Evolutionary conservation across 1,140 invertebrate genomes (phyloP), one percentile per base, ranked within the genome.

Genomic region (Scaptomyza pallida): DNA sequence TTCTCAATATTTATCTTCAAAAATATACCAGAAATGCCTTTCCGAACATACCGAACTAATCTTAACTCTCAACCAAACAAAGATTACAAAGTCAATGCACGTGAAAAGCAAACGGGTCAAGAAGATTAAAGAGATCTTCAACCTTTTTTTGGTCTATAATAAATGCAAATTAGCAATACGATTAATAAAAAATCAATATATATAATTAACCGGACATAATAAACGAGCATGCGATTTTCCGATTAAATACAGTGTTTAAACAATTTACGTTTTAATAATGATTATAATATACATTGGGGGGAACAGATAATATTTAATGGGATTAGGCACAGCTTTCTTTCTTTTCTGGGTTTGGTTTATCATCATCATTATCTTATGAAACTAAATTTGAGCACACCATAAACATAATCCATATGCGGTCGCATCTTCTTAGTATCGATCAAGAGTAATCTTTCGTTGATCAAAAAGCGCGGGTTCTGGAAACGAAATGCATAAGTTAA

Each of bases 331-430:
- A 51, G 30, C 15, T 26, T 37, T 30, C 0, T 8, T 30, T 30
- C 9, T 30, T 30, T 6, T 8, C 5, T 0, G 26, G 23, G 26
- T n/a, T n/a, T n/a, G 1, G 9, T 43, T 43, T 44, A n/a, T 54
- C 13, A 40, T 15, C 10, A 17, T n/a, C n/a, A n/a, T 80, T 41
- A 88, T 50, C 77, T 57, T 1, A 44, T 15, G 55, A 89, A 89
- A 16, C 72, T 86, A 60, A 89, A 89, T 75, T 82, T 86, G 0
- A 89, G 61, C n/a, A 89, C 86, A 1, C 86, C 81, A 0, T 78
- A 62, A 13, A 75, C 47, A 12, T 63, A 74, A 33, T 82, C 65
- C 16, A 65, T 51, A 54, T 71, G 65, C 2, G 59, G 45, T 16
- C 52, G 43, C 26, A 72, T 55, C 13, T 50, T 47, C 33, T 72